phyloP scores from a whole-genome alignment of 2,888 invertebrate species.

The Ophion costatus region DNA sequence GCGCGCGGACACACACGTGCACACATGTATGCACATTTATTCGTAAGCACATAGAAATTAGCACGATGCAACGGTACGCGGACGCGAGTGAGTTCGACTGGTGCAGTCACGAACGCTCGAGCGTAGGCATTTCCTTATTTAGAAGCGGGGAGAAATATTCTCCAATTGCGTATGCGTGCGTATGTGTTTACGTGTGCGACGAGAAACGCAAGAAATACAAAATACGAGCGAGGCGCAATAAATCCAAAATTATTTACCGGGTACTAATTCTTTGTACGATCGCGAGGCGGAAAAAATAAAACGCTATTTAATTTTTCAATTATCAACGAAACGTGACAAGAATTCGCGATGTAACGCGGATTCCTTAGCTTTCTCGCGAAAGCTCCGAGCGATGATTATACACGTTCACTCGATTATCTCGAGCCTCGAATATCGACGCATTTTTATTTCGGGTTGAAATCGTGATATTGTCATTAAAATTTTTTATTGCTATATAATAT shows the following conservation, averaged over 20 bases:
- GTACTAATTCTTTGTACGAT: slow-evolving; percentile 24
- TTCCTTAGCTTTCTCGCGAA: no score
- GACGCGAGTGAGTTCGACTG: slow-evolving; percentile 53
- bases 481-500: no score
- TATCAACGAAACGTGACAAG: not conserved
- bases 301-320: slow-evolving; percentile 14
- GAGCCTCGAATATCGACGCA: no score
- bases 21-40: not conserved
- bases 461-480: no score
- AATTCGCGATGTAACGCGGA: not conserved
- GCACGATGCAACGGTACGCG: slow-evolving; percentile 38
- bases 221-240: slow-evolving; percentile 2
- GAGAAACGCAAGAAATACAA: not conserved
- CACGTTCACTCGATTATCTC: no score
- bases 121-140: slow-evolving; percentile 79
- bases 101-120: slow-evolving; percentile 66
- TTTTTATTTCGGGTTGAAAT: no score
- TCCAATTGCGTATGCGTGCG: not conserved
- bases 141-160: slow-evolving; percentile 69
- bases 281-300: not conserved
- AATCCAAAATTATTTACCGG: not conserved
- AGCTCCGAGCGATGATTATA: no score
- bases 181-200: not conserved
- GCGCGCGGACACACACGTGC: not conserved
- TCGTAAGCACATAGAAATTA: no score